Evolutionary conservation across 2,888 invertebrate species (phyloP).

Genomic region (Caenorhabditis auriculariae): DNA sequence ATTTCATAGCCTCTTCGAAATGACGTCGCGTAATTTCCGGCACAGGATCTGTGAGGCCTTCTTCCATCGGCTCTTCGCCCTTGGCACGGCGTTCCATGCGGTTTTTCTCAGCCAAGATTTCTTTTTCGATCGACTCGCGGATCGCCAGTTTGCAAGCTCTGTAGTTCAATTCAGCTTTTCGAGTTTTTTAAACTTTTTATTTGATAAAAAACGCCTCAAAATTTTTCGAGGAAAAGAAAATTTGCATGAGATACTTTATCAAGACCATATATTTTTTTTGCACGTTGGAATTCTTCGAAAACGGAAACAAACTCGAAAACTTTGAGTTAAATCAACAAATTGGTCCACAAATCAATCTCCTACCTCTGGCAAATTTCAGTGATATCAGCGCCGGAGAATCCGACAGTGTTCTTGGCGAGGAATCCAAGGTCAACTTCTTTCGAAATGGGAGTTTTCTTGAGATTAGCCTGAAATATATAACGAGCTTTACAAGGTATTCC

Average conservation of each 20-base stretch:
- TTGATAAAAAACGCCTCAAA: background rate
- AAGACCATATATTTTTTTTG: background rate
- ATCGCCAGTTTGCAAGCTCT: slow-evolving; percentile 95
- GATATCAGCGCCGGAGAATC: slow-evolving; percentile 96
- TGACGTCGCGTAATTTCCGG: slow-evolving; percentile 95
- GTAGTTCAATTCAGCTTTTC: background rate
- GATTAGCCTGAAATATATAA: slow-evolving; percentile 68
- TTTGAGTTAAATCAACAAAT: background rate
- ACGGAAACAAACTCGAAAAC: background rate
- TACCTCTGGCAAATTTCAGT: slow-evolving; percentile 97
- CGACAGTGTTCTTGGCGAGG: slow-evolving; percentile 76
- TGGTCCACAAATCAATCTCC: background rate
- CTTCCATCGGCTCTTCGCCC: slow-evolving; percentile 67
- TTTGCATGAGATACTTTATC: background rate
- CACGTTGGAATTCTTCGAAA: background rate
- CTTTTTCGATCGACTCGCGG: slow-evolving; percentile 92
- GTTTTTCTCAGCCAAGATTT: slow-evolving; percentile 85
- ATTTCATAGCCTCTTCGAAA: slow-evolving; percentile 79
- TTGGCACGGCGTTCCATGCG: slow-evolving; percentile 72
- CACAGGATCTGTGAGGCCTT: slow-evolving; percentile 78
- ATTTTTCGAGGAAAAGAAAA: background rate
- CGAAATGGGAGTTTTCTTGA: slow-evolving; percentile 53
- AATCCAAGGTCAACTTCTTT: slow-evolving; percentile 83
- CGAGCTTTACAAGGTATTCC: too few relatives aligned
- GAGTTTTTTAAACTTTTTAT: background rate